Base-by-base conservation (phyloP, 1,140 invertebrate genomes). In the Drosophila kurseongensis region DNA sequence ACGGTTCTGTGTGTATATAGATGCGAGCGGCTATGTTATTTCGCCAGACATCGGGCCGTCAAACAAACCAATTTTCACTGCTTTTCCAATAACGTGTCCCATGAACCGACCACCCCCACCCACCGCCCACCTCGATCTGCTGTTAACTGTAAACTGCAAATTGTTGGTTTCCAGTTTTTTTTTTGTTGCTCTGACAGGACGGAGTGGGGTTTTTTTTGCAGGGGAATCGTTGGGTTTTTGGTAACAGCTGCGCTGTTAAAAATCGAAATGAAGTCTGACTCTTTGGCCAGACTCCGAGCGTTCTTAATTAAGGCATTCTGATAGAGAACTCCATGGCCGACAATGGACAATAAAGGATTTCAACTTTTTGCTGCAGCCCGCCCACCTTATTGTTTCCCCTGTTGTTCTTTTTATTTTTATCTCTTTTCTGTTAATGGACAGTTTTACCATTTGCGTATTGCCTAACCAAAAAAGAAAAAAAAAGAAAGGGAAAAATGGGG, bases 261-360 rank as follows among this genome's bases (percentile, higher is more conserved):
- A 86, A 72, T 75, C 65, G 75, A 74, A 71, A 62, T 62, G 72
- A 75, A 75, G 73, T 75, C 73, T 58, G 73, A 75, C 72, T 75
- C 72, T 75, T 66, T 54, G 67, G 67, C 67, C 67, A 71, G 65
- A 68, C 65, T 40, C 67, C 35, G 65, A 68, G 57, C 75, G 76
- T 83, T 88, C 83, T 86, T 86, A 86, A 86, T 86, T 86, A 86
- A 86, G 84, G 83, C 79, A 79, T 86, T 81, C 84, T 69, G 84
- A 86, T 81, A 78, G 63, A 69, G 72, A 65, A 77, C 75, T 76
- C 73, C 48, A 67, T 52, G 72, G 47, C 29, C 52, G 51, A 60
- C 75, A 79, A 82, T 72, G 79, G 66, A 75, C 62, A 80, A 83
- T 88, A 77, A 76, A 73, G 66, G 83, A 88, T 83, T 88, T 57